phyloP scores from a whole-genome alignment of 2,113 vertebrate species.

The Clupea harengus region DNA sequence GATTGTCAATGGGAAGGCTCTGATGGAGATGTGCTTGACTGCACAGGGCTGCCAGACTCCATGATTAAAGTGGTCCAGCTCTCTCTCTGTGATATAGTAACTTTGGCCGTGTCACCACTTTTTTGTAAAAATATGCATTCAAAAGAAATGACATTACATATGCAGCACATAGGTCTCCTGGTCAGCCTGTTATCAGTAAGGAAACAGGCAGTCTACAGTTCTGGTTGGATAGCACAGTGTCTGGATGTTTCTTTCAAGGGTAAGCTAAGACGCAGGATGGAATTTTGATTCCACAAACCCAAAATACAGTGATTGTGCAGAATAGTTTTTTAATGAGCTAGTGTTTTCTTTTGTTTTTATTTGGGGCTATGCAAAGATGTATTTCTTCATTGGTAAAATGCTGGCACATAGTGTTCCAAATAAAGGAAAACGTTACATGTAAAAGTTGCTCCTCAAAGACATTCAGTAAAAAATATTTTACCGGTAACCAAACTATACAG shows the following conservation, averaged over 20 bases:
- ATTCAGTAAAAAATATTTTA: no score
- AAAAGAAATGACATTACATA: background rate
- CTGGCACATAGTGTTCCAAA: background rate
- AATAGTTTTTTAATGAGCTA: no score
- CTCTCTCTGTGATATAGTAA: background rate
- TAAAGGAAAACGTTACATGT: background rate
- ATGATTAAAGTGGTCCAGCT: background rate
- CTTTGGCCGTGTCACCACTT: background rate
- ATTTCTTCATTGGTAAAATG: background rate
- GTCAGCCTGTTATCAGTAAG: background rate
- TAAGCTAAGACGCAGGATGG: no score
- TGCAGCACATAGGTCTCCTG: background rate
- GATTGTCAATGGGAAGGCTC: background rate
- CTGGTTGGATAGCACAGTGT: background rate
- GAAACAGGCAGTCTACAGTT: background rate
- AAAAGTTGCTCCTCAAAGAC: no score
- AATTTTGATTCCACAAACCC: no score
- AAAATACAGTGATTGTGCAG: no score
- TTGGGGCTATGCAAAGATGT: no score
- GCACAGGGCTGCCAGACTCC: background rate
- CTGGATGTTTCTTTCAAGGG: no score
- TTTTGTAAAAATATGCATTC: background rate
- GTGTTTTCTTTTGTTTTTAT: no score
- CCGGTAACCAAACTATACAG: background rate
- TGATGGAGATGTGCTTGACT: background rate